phyloP scores from a whole-genome alignment of 53 echinoderm and acorn worm species.

The Crossaster papposus region DNA sequence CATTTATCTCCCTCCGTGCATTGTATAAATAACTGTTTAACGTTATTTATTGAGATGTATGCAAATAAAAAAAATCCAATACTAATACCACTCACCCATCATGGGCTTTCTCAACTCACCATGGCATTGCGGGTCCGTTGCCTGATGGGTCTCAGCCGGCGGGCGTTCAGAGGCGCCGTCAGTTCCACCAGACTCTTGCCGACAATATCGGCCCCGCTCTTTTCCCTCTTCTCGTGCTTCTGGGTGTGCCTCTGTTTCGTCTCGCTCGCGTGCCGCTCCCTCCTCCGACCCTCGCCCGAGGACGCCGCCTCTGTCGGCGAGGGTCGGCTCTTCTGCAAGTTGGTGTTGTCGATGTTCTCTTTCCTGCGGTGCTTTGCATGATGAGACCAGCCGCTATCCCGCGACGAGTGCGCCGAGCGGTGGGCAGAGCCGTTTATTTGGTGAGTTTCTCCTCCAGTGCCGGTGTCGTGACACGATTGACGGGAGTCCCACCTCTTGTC shows the following conservation, averaged over 20 bases:
- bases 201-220: slow-evolving; percentile 16
- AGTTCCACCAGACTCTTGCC: slow-evolving; percentile 64
- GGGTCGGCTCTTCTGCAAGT: slow-evolving; percentile 32
- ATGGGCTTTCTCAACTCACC: slow-evolving; percentile 61
- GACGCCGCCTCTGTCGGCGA: neutral
- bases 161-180: slow-evolving; percentile 87
- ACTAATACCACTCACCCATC: too few relatives aligned
- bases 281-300: slow-evolving; percentile 15
- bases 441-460: neutral
- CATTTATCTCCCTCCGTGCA: too few relatives aligned
- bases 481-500: slow-evolving; percentile 1
- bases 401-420: neutral
- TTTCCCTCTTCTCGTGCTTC: slow-evolving; percentile 74
- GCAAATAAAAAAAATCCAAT: too few relatives aligned
- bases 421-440: slow-evolving; percentile 17
- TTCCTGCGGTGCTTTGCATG: slow-evolving; percentile 32
- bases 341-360: slow-evolving; percentile 5
- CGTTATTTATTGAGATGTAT: too few relatives aligned
- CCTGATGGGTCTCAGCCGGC: slow-evolving; percentile 85
- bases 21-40: too few relatives aligned
- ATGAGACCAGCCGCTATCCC: neutral
- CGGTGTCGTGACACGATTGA: neutral
- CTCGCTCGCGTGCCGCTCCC: slow-evolving; percentile 5
- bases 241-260: slow-evolving; percentile 46
- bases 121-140: slow-evolving; percentile 94